Percentiles rank a stretch among this genome's conserved stretches.
Conservation (phyloP, 1,140 invertebrate genomes). For the Cryptotermes secundus region DNA sequence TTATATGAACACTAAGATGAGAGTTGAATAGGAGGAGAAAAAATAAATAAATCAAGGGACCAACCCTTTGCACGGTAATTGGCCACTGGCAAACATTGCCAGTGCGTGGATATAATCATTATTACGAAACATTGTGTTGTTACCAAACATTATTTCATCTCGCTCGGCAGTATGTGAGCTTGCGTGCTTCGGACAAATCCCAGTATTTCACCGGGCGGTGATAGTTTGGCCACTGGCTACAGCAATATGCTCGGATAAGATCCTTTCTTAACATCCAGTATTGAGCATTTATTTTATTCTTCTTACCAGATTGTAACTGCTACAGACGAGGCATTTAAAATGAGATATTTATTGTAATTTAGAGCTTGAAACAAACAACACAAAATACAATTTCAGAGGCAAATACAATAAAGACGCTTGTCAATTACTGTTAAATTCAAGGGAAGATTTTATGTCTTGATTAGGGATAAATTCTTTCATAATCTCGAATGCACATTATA, state of each 20-base stretch:
- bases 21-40: not conserved
- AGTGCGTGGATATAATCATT: not conserved
- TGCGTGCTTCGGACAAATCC: not conserved
- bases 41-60: not conserved
- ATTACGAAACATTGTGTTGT: not conserved
- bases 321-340: too few relatives aligned
- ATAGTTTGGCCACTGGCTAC: not conserved
- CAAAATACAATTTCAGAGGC: too few relatives aligned
- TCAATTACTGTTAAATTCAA: too few relatives aligned
- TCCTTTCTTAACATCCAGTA: not conserved
- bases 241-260: not conserved
- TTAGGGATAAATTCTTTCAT: too few relatives aligned
- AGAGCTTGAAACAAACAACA: too few relatives aligned
- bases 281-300: constrained; percentile 20
- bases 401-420: too few relatives aligned
- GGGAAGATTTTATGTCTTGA: too few relatives aligned
- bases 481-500: too few relatives aligned
- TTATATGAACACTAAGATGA: not conserved
- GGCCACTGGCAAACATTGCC: not conserved
- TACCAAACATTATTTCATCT: not conserved
- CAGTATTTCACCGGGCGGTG: not conserved
- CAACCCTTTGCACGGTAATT: not conserved
- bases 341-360: too few relatives aligned
- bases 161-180: not conserved
- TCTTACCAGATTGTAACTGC: not conserved